Evolutionary conservation across 2,797 vertebrate species (phyloP), one percentile per base, ranked within the genome.

Genomic region (Microhierax caerulescens): DNA sequence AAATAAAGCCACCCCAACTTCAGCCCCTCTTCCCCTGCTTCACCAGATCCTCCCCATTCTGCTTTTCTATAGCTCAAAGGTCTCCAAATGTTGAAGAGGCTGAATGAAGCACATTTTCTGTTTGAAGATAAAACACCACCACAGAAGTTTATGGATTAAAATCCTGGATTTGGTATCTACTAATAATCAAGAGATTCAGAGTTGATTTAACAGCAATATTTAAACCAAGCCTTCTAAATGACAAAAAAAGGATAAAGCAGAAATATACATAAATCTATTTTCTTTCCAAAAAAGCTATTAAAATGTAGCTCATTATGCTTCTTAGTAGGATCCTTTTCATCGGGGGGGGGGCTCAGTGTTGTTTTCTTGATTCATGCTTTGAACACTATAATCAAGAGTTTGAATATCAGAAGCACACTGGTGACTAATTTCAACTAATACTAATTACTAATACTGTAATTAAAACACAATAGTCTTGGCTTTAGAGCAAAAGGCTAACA

Each of bases 301-400:
- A 92, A 97, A 97, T 93, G 61, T 74, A 92, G 95, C 70, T 98
- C 97, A 98, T 98, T 97, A 95, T 60, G 39, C 81, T 95, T 95
- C 97, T 95, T 72, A 92, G 8, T 16, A 57, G 73, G 84, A 97
- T 93, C 79, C 84, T 96, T 98, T 97, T 98, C 91, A 97, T 98
- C 97, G 50, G 65, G 83, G 59, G 50, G 65, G 83, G 59, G 77
- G 91, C 83, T 96, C 90, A 51, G 61, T 79, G 91, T 36, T 87
- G 72, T 90, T 96, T 96, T 94, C 92, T 98, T 97, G 94, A 97
- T 96, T 93, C 39, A 47, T 69, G 63, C 93, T 90, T 98, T 98
- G 97, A 98, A 98, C 97, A 96, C 85, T 94, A 82, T 54, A 84
- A 97, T 97, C 85, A 87, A 91, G 93, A 94, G 63, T 97, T 95